These are phyloP conservation scores for Oreocharis arfaki DNA, from an alignment of 2,113 vertebrate genomes.

Conservation along the genomic window DNA sequence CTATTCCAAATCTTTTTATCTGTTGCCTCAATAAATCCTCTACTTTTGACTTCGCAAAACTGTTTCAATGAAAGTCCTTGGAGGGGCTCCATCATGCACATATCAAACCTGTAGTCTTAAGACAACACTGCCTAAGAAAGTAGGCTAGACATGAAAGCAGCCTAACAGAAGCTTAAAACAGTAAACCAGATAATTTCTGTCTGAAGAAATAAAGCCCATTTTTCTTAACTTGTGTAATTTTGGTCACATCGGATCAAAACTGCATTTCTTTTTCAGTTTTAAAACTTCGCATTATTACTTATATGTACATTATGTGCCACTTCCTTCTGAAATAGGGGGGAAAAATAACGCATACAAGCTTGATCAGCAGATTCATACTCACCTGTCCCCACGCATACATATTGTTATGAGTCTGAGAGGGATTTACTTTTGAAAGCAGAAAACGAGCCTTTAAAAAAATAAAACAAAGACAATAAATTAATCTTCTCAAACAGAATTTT, in stretches of 20 bases:
- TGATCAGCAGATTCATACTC: constrained; percentile 17
- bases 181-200: not conserved
- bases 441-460: constrained; percentile 85
- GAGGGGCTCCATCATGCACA: not conserved
- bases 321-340: not conserved
- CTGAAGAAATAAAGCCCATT: not conserved
- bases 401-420: constrained; percentile 98
- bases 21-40: not conserved
- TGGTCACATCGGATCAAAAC: not conserved
- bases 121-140: not conserved
- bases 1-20: not conserved
- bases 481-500: not conserved
- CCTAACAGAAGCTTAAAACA: not conserved
- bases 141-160: not conserved
- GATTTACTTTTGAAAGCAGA: constrained; percentile 97
- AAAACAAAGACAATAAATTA: constrained; percentile 15
- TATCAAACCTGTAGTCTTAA: not conserved
- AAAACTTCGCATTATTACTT: not conserved
- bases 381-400: constrained; percentile 99
- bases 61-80: not conserved
- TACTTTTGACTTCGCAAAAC: not conserved
- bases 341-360: not conserved
- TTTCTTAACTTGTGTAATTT: not conserved
- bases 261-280: not conserved
- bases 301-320: not conserved